Base-by-base conservation (phyloP, 1,140 invertebrate species). In the Parapsyche elsis region DNA sequence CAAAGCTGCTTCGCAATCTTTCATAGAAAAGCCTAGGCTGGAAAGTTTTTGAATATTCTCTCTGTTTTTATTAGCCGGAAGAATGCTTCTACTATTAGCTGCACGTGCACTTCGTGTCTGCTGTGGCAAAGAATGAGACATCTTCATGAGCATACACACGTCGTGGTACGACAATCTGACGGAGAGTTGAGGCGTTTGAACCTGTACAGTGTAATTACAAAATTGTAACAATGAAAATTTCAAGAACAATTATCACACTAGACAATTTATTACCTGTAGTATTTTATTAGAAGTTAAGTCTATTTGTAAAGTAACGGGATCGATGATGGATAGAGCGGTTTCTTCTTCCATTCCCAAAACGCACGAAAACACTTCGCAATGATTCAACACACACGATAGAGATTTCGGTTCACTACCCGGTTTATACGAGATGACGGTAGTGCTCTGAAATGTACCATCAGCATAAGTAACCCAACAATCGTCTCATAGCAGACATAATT, bases 291-390 rank as follows among this genome's bases (percentile, higher is more conserved):
- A 74, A 79, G 83, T 84, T 24, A 89, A 84, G 80, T 95, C 94
- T 30, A 95, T 90, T 84, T 93, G 95, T 14, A 97, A 88, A 5
- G 94, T 95, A 59, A 96, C 94, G 0, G 97, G 97, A 88, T 99
- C 97, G 64, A 99, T 95, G 82, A 99, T 99, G n/a, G 97, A 97
- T 5, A 98, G 88, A 0, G 97, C 96, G 0, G 97, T 98, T 85
- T 98, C 96, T 78, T 98, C 95, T 89, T 98, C 97, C 81, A 94
- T 91, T 7, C 95, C 96, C 57, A 99, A 88, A 81, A 96, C 94
- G 87, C 97, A 98, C 0, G 97, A 98, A 88, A 98, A 99, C 82
- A 99, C 90, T 88, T 99, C 97, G 84, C 97, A 93, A 84, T 96
- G 94, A 83, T 96, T 96, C 16, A 99, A 89, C 87, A 94, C 96